These are phyloP conservation scores for Iselma pallidipennis DNA, from an alignment of 2,888 invertebrate species.

Conservation along the genomic window DNA sequence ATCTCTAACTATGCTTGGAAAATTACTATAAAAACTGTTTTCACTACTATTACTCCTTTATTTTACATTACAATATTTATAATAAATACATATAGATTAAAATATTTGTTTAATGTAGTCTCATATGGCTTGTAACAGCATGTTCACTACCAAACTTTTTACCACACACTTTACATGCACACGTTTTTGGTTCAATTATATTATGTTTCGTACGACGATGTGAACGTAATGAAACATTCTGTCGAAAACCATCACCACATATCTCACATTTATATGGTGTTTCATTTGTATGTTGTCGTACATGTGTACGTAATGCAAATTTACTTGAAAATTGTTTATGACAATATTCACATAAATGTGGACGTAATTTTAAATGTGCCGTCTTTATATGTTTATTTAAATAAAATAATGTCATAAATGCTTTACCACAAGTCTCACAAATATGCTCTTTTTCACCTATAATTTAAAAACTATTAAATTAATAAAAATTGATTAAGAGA, in stretches of 20 bases:
- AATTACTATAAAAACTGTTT: too few relatives aligned
- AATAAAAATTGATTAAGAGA: conserved; percentile 5
- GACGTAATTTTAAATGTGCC: conserved; percentile 43
- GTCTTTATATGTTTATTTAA: conserved; percentile 42
- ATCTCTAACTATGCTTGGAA: too few relatives aligned
- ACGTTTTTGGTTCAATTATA: conserved; percentile 37
- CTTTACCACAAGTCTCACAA: conserved; percentile 41
- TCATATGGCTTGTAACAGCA: conserved; percentile 34
- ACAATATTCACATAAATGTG: conserved; percentile 42
- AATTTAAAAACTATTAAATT: conserved; percentile 12
- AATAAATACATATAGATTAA: too few relatives aligned
- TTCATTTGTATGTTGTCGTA: conserved; percentile 45
- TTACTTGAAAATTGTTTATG: conserved; percentile 42
- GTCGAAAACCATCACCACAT: too few relatives aligned
- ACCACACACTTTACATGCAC: conserved; percentile 38
- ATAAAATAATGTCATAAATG: conserved; percentile 37
- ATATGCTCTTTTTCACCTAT: conserved; percentile 39
- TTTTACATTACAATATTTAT: too few relatives aligned
- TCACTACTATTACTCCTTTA: too few relatives aligned
- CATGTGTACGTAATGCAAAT: conserved; percentile 42
- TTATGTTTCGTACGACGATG: conserved; percentile 45
- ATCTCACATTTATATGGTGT: too few relatives aligned
- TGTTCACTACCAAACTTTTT: conserved; percentile 32
- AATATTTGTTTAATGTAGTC: conserved; percentile 35
- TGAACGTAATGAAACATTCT: too few relatives aligned